Percentiles rank a stretch among this genome's conserved stretches.
Evolutionary conservation across 2,113 vertebrate genomes (phyloP).

Genomic region (Pleuronectes platessa): DNA sequence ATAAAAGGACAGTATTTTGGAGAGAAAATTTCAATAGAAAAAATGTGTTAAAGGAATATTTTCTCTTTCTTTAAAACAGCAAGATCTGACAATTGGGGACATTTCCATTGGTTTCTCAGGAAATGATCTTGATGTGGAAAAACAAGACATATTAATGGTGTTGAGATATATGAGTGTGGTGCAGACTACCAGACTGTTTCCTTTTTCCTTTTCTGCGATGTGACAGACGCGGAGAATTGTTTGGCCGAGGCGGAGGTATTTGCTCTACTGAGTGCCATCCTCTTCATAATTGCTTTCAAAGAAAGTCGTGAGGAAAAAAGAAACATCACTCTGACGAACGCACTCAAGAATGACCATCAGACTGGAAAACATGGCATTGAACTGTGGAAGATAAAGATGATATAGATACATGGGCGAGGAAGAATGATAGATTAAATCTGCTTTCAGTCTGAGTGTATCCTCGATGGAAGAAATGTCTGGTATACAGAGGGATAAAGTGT

Average conservation of each 20-base stretch:
- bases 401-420: background rate
- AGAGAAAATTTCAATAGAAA: no score
- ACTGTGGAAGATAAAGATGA: background rate
- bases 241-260: background rate
- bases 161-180: background rate
- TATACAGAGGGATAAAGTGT: background rate
- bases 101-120: background rate
- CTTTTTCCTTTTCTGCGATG: background rate
- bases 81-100: no score
- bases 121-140: background rate
- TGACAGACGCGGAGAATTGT: background rate
- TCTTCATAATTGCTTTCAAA: slow-evolving; percentile 1
- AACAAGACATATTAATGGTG: background rate
- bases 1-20: no score
- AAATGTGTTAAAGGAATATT: no score
- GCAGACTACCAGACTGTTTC: background rate
- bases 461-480: background rate
- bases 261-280: background rate
- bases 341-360: background rate
- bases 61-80: no score
- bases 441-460: background rate
- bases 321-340: background rate
- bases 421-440: background rate
- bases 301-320: background rate
- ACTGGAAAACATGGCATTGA: background rate